phyloP scores from a whole-genome alignment of 1,140 invertebrate genomes.

The Papilio aristodemus region DNA sequence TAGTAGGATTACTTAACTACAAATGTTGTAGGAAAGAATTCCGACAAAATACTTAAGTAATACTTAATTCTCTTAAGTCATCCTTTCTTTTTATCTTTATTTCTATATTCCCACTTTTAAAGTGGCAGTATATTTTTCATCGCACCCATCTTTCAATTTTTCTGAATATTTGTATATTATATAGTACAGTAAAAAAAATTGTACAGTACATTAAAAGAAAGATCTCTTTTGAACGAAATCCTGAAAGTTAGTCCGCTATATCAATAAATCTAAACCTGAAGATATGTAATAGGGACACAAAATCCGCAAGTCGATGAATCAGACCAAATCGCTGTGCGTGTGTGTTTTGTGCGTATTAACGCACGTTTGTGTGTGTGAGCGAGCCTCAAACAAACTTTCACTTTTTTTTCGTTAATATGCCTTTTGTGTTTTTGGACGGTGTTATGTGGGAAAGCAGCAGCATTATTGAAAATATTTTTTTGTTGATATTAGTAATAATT shows the following conservation, averaged over 20 bases:
- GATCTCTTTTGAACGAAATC: background rate
- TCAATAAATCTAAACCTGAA: background rate
- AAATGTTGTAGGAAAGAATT: too few species aligned
- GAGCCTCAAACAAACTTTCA: slow-evolving; percentile 54
- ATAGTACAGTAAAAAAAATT: too few species aligned
- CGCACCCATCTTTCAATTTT: too few species aligned
- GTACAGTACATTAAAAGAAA: too few species aligned
- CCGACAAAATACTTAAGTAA: too few species aligned
- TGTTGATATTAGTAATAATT: slow-evolving; percentile 5
- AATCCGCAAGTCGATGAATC: slow-evolving; percentile 38
- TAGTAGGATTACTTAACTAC: too few species aligned
- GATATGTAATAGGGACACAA: slow-evolving; percentile 30
- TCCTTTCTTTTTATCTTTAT: too few species aligned
- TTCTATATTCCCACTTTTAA: too few species aligned
- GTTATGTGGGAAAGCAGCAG: slow-evolving; percentile 51
- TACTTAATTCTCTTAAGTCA: too few species aligned
- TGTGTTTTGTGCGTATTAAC: slow-evolving; percentile 33
- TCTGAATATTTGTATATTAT: too few species aligned
- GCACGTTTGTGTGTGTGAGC: slow-evolving; percentile 42
- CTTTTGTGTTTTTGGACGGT: slow-evolving; percentile 74
- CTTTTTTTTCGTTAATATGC: slow-evolving; percentile 76
- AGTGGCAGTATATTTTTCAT: too few species aligned
- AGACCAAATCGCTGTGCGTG: slow-evolving; percentile 32
- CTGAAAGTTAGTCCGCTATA: background rate
- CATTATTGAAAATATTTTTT: slow-evolving; percentile 31